phyloP scores from a whole-genome alignment of 2,888 invertebrate species.

The Xestia xanthographa region DNA sequence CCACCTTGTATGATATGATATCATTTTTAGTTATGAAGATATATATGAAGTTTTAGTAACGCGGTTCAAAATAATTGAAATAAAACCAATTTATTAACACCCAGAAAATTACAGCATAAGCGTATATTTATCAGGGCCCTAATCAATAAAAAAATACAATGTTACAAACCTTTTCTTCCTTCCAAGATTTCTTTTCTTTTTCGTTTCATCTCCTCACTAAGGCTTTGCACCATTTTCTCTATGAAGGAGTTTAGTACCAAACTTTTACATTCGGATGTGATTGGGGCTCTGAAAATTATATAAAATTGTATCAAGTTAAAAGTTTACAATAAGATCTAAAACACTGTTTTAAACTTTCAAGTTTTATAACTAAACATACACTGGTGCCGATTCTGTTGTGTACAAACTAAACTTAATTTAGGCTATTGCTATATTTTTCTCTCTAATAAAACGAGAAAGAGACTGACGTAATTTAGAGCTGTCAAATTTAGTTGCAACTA shows the following conservation, averaged over 20 bases:
- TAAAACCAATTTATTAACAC: background rate
- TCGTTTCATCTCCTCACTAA: constrained; percentile 91
- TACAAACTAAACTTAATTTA: no score
- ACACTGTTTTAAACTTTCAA: no score
- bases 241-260: constrained; percentile 94
- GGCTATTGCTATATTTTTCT: no score
- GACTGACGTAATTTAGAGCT: no score
- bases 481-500: no score
- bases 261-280: constrained; percentile 90
- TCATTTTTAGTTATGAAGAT: no score
- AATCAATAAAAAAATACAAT: background rate
- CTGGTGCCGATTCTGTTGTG: no score
- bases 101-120: background rate
- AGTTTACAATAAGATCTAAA: background rate
- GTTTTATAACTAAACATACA: no score
- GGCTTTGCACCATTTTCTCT: constrained; percentile 92
- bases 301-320: background rate
- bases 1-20: background rate
- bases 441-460: no score
- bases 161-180: constrained; percentile 83
- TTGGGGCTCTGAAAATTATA: constrained; percentile 73
- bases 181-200: constrained; percentile 89
- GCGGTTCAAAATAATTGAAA: background rate
- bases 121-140: constrained; percentile 24
- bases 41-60: background rate